A percentile compares a stretch with the other conserved stretches of the same genome.
phyloP scores from a whole-genome alignment of 2,888 invertebrate genomes.

The Synergus japonicus region DNA sequence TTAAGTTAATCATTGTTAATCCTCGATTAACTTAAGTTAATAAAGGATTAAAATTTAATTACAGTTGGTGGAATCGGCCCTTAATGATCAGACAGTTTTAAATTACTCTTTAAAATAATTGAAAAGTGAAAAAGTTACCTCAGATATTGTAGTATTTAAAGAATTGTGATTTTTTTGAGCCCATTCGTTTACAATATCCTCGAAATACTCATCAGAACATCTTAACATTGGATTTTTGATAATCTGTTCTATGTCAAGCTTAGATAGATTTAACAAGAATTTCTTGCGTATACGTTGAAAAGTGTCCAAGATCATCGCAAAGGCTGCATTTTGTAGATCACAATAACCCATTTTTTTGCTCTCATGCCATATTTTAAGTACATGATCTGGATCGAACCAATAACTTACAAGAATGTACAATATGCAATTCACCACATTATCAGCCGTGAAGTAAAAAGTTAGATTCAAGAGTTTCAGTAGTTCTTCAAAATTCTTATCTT shows the following conservation, averaged over 20 bases:
- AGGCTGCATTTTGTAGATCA: slow-evolving; percentile 46
- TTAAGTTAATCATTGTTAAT: no score
- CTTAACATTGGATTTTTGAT: slow-evolving; percentile 48
- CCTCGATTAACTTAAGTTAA: no score
- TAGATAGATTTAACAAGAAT: slow-evolving; percentile 36
- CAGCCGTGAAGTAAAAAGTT: slow-evolving; percentile 48
- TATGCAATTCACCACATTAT: slow-evolving; percentile 46
- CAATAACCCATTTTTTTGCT: background rate
- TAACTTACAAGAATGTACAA: slow-evolving; percentile 46
- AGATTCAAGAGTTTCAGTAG: slow-evolving; percentile 49
- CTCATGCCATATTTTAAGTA: slow-evolving; percentile 45
- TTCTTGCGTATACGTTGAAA: slow-evolving; percentile 44
- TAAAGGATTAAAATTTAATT: no score
- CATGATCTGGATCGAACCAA: slow-evolving; percentile 42
- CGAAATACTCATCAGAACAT: slow-evolving; percentile 38
- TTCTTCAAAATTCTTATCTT: slow-evolving; percentile 27
- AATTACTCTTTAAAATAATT: background rate
- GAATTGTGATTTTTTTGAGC: slow-evolving; percentile 9
- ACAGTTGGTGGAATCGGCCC: no score
- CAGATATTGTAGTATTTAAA: background rate
- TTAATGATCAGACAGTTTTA: background rate
- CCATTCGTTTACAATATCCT: slow-evolving; percentile 36
- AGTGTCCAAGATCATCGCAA: slow-evolving; percentile 45
- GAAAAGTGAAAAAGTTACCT: background rate
- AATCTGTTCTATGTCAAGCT: slow-evolving; percentile 45